A percentile compares a stretch with the other conserved stretches of the same genome.
Conservation (phyloP, 2,113 vertebrate species). For the Dendrocopos noguchii region DNA sequence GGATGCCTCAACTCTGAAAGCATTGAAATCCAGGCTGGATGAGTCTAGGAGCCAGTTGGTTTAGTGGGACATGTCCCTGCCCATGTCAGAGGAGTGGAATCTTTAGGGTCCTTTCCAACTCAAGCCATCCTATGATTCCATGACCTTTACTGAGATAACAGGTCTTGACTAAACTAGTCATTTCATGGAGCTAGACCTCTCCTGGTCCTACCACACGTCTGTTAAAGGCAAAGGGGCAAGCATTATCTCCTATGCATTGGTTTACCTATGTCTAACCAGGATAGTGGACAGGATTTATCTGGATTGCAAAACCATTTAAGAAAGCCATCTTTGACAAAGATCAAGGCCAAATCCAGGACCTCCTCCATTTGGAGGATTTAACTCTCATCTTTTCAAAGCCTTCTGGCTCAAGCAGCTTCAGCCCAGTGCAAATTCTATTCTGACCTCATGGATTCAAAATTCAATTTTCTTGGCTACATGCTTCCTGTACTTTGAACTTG, state of each 20-base stretch:
- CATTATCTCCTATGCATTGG: neutral
- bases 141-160: neutral
- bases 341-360: neutral
- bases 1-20: too few relatives aligned
- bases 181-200: neutral
- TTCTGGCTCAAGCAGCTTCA: slow-evolving; percentile 15
- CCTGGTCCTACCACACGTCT: neutral
- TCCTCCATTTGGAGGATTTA: slow-evolving; percentile 7
- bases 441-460: slow-evolving; percentile 50
- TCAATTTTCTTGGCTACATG: slow-evolving; percentile 33
- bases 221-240: neutral
- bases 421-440: slow-evolving; percentile 45
- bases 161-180: neutral
- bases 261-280: neutral
- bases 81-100: too few relatives aligned
- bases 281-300: neutral
- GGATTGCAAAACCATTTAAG: neutral
- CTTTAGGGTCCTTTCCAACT: too few relatives aligned
- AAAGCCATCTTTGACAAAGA: slow-evolving; percentile 2
- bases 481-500: slow-evolving; percentile 55
- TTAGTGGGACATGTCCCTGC: too few relatives aligned
- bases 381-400: slow-evolving; percentile 35
- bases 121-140: too few relatives aligned
- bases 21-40: too few relatives aligned
- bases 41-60: too few relatives aligned